Percentiles rank a stretch among this genome's conserved stretches.
These are phyloP conservation scores for Gallinago jamesoni DNA, from an alignment of 2,113 vertebrate species.

Conservation along the genomic window DNA sequence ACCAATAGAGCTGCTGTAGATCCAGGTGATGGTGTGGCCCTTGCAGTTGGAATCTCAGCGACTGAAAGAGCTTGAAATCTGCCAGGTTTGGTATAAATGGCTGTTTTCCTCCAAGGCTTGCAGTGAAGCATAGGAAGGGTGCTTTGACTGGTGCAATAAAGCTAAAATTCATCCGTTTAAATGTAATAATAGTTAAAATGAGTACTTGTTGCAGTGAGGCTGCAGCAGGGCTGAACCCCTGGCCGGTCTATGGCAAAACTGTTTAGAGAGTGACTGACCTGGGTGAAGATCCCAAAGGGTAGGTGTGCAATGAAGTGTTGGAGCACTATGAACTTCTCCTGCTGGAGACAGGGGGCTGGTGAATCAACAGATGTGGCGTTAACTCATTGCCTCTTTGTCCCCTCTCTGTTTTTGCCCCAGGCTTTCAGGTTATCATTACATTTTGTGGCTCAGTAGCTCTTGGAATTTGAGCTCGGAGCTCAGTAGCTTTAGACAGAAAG, in stretches of 20 bases:
- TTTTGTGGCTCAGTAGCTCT: not conserved
- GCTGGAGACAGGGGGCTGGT: not conserved
- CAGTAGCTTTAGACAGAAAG: not conserved
- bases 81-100: not conserved
- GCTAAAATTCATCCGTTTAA: not conserved
- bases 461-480: not conserved
- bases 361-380: not conserved
- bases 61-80: not conserved
- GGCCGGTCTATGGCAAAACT: not conserved
- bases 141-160: not conserved
- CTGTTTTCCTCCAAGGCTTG: not conserved
- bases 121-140: not conserved
- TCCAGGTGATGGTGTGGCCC: not conserved
- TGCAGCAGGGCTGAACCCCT: not conserved
- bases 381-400: not conserved
- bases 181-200: not conserved
- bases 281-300: not conserved
- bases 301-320: not conserved
- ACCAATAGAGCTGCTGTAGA: not conserved
- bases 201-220: not conserved
- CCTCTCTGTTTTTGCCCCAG: not conserved
- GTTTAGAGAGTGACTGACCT: not conserved
- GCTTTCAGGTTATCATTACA: conserved; percentile 5
- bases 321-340: not conserved
- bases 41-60: not conserved